phyloP scores from a whole-genome alignment of 2,888 invertebrate species.

The Gari tellinella region DNA sequence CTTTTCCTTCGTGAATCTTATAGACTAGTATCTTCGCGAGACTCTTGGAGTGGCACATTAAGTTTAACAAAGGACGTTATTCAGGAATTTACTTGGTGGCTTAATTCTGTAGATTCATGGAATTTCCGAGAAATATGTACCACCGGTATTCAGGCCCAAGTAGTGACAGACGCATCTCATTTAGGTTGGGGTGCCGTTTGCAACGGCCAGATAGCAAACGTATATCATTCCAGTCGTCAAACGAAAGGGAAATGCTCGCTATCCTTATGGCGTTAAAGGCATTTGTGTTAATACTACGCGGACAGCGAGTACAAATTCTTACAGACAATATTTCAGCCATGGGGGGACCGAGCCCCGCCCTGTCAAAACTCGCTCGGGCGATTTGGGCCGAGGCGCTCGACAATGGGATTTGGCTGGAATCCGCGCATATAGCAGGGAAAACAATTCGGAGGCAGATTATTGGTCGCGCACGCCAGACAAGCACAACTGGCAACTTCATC shows the following conservation, averaged over 20 bases:
- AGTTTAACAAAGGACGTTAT: conserved; percentile 1
- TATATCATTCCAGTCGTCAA: conserved; percentile 15
- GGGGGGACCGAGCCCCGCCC: conserved; percentile 20
- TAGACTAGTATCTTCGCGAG: background rate
- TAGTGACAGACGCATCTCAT: conserved; percentile 18
- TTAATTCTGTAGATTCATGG: conserved; percentile 5
- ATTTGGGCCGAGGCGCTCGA: conserved; percentile 38
- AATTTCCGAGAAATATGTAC: background rate
- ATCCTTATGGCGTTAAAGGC: conserved; percentile 6
- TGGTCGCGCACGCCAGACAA: conserved; percentile 38
- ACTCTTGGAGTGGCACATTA: conserved; percentile 8
- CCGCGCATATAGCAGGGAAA: conserved; percentile 31
- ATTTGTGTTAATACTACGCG: background rate
- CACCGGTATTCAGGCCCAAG: conserved; percentile 9
- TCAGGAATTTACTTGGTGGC: conserved; percentile 23
- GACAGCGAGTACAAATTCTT: conserved; percentile 13
- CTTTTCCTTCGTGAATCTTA: conserved; percentile 13
- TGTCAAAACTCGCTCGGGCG: conserved; percentile 22
- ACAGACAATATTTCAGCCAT: conserved; percentile 35
- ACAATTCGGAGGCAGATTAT: conserved; percentile 30
- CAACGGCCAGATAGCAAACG: background rate
- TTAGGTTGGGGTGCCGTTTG: conserved; percentile 7
- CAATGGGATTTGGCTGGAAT: conserved; percentile 27
- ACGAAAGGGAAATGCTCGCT: conserved; percentile 12
- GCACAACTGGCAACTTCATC: conserved; percentile 35